Evolutionary conservation across 2,797 vertebrate genomes (phyloP), one percentile per base, ranked within the genome.

Genomic region (Schizothorax lantsangensis): DNA sequence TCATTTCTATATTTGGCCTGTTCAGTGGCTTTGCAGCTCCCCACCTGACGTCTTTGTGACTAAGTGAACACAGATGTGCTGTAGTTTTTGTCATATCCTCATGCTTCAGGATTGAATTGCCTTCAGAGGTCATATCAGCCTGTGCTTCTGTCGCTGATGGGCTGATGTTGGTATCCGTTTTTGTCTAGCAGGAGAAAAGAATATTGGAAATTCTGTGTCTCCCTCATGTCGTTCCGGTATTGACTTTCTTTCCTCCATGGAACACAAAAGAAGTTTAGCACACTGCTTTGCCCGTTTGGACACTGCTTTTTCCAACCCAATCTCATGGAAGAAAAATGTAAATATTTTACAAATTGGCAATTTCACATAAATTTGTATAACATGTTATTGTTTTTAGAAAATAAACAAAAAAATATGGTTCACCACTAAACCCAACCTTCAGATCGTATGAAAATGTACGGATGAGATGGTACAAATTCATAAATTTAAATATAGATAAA

Each of bases 41-140:
- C 43, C 85, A 90, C 87, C 87, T 90, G 89, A 72, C 36, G 59
- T 85, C 79, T 71, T 68, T 72, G 79, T 69, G 74, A 30, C 64
- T 81, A 68, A 74, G 23, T 66, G 57, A 88, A 86, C 79, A 77
- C 89, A 87, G 85, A 88, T 88, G 87, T 83, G 85, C 78, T 75
- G 74, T 79, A 36, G 78, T 82, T 80, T 89, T 84, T 82, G 47
- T 84, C 87, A 83, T 79, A 66, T 84, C 68, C 59, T 38, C 79
- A 79, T 87, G 47, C n/a, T 38, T 75, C 19, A 30, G 43, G 75
- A 52, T 33, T 86, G 66, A 52, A 38, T 62, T 79, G 71, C 52
- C 83, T 74, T 84, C 14, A 81, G 81, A 49, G 78, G 38, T 52
- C 62, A 3, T 5, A 71, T 72, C 43, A 10, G 26, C 45, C 33